phyloP scores from a whole-genome alignment of 92 coral and sea anemone genomes.

The Umimayanthus kanabou region DNA sequence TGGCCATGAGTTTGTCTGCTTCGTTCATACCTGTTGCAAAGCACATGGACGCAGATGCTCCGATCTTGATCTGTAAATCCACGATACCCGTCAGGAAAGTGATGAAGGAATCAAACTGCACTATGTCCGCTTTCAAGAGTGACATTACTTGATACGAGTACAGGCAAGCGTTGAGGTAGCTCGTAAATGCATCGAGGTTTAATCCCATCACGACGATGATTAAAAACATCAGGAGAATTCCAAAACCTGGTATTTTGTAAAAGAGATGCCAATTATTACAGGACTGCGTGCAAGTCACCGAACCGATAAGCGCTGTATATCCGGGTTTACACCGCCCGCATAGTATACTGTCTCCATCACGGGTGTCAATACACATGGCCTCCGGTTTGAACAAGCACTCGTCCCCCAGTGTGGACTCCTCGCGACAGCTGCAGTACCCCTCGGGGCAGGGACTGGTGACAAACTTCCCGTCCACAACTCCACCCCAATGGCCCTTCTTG shows the following conservation, averaged over 20 bases:
- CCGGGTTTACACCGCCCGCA: conserved; percentile 77
- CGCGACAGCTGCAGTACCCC: conserved; percentile 61
- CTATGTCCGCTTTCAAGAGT: conserved; percentile 59
- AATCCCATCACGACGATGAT: conserved; percentile 70
- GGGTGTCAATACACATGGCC: conserved; percentile 45
- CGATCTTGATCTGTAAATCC: conserved; percentile 57
- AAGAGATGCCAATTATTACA: conserved; percentile 68
- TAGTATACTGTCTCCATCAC: conserved; percentile 64
- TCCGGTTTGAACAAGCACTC: conserved; percentile 12
- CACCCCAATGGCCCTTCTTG: conserved; percentile 89
- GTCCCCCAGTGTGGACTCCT: background rate
- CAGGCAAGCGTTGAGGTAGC: conserved; percentile 90
- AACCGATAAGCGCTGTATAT: conserved; percentile 66
- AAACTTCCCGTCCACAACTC: conserved; percentile 62
- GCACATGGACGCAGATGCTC: conserved; percentile 50
- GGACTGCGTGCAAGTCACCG: conserved; percentile 45
- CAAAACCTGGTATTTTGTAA: conserved; percentile 50
- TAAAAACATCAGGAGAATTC: conserved; percentile 47
- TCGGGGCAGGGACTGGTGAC: conserved; percentile 74
- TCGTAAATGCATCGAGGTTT: conserved; percentile 81
- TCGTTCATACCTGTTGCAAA: conserved; percentile 77
- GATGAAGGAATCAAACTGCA: conserved; percentile 67
- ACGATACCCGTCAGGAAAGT: conserved; percentile 71
- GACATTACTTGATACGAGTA: conserved; percentile 89
- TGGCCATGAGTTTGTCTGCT: conserved; percentile 79